Evolutionary conservation across 2,888 invertebrate genomes (phyloP).

Genomic region (Dioctria rufipes): DNA sequence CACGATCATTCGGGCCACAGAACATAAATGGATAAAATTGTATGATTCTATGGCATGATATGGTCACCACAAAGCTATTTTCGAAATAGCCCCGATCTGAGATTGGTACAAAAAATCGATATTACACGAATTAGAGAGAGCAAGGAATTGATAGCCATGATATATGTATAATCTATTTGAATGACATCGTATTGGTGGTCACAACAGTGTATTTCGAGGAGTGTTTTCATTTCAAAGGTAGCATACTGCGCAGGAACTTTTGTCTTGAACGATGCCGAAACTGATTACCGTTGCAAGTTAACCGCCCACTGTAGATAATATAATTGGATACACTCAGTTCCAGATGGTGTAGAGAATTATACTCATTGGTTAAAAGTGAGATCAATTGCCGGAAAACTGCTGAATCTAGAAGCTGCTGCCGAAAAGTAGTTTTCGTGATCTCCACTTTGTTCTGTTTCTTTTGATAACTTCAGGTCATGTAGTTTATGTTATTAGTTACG

Average conservation of each 20-base stretch:
- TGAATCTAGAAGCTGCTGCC: constrained; percentile 49
- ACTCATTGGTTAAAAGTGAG: constrained; percentile 39
- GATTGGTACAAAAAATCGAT: not conserved
- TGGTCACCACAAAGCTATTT: constrained; percentile 10
- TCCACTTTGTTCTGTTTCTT: not conserved
- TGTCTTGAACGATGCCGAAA: constrained; percentile 31
- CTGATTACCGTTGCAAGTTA: not conserved
- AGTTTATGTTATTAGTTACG: constrained; percentile 32
- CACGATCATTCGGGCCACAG: not conserved
- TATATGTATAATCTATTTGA: constrained; percentile 25
- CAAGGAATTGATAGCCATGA: constrained; percentile 34
- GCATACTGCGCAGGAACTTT: constrained; percentile 38
- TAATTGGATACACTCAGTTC: constrained; percentile 36
- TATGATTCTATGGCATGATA: constrained; percentile 26
- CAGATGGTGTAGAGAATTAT: not conserved
- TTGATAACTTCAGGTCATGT: constrained; percentile 1
- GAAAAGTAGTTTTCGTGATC: not conserved
- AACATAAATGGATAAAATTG: constrained; percentile 10
- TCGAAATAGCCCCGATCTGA: constrained; percentile 5
- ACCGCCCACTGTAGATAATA: constrained; percentile 27
- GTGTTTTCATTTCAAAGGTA: constrained; percentile 2
- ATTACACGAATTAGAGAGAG: constrained; percentile 14
- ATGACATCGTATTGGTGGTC: constrained; percentile 23
- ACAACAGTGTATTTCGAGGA: not conserved
- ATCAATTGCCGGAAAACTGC: constrained; percentile 46